Evolutionary conservation across 2,113 vertebrate genomes (phyloP).

Genomic region (Heptranchias perlo): DNA sequence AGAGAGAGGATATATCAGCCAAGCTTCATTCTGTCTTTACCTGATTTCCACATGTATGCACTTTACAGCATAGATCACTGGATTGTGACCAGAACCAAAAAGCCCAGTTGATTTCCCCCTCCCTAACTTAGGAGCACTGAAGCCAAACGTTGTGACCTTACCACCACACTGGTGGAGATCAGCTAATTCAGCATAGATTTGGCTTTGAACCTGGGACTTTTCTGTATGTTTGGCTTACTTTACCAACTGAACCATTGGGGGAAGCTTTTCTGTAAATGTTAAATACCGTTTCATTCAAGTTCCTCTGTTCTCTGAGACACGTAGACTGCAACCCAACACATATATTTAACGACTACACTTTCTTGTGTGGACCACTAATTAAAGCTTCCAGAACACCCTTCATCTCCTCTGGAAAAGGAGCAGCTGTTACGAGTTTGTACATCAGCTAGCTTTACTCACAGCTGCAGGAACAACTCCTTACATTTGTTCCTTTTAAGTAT

Average conservation of each 20-base stretch:
- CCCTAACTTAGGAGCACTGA: neutral
- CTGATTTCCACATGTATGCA: neutral
- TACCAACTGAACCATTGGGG: neutral
- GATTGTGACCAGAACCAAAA: neutral
- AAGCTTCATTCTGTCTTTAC: neutral
- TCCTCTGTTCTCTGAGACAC: neutral
- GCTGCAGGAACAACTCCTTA: conserved; percentile 17
- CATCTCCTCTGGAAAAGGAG: neutral
- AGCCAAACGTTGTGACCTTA: neutral
- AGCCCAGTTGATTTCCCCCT: neutral
- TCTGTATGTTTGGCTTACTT: neutral
- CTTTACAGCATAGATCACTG: neutral
- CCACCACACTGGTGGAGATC: neutral
- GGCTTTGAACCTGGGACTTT: neutral
- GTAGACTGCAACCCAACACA: neutral
- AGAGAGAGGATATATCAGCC: neutral
- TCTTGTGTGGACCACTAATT: neutral
- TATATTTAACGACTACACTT: neutral
- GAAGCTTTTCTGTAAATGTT: neutral
- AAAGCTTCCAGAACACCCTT: neutral
- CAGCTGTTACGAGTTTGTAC: neutral
- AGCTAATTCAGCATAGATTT: neutral
- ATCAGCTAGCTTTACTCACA: neutral
- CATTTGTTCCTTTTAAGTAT: conserved; percentile 5
- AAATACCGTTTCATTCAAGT: neutral